phyloP scores from a whole-genome alignment of 1,140 invertebrate species.

The Cotesia glomerata region DNA sequence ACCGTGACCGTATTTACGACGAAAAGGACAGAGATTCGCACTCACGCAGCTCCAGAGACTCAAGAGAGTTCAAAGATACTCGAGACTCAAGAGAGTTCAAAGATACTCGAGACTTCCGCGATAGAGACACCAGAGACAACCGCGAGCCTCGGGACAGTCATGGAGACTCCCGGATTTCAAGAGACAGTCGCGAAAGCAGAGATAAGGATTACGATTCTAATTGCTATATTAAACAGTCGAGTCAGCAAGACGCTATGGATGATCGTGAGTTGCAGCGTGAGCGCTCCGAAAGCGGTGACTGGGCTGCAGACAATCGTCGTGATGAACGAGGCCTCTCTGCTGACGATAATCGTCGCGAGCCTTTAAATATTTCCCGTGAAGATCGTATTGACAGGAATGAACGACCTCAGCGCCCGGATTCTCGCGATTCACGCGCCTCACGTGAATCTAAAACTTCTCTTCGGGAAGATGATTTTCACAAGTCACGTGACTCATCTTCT shows the following conservation, averaged over 20 bases:
- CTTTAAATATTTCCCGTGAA: constrained; percentile 32
- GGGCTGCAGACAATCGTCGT: constrained; percentile 35
- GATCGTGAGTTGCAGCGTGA: constrained; percentile 23
- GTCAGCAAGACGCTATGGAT: background rate
- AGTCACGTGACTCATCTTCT: constrained; percentile 50
- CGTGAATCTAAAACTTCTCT: constrained; percentile 65
- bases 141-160: constrained; percentile 25
- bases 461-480: constrained; percentile 58
- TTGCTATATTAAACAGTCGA: constrained; percentile 2
- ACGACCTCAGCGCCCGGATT: constrained; percentile 68
- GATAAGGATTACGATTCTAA: constrained; percentile 17
- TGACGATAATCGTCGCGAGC: constrained; percentile 42
- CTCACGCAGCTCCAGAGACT: constrained; percentile 1
- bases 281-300: constrained; percentile 29
- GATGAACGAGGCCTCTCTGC: constrained; percentile 37
- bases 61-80: constrained; percentile 7
- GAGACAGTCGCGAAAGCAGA: background rate
- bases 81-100: constrained; percentile 17
- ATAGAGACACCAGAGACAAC: constrained; percentile 20
- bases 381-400: constrained; percentile 58
- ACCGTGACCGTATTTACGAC: constrained; percentile 54
- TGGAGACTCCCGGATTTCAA: no score
- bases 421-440: constrained; percentile 65
- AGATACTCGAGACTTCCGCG: constrained; percentile 20
- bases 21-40: constrained; percentile 46